These are phyloP conservation scores for Rhagoletis pomonella DNA, from an alignment of 1,140 invertebrate species.

Conservation along the genomic window DNA sequence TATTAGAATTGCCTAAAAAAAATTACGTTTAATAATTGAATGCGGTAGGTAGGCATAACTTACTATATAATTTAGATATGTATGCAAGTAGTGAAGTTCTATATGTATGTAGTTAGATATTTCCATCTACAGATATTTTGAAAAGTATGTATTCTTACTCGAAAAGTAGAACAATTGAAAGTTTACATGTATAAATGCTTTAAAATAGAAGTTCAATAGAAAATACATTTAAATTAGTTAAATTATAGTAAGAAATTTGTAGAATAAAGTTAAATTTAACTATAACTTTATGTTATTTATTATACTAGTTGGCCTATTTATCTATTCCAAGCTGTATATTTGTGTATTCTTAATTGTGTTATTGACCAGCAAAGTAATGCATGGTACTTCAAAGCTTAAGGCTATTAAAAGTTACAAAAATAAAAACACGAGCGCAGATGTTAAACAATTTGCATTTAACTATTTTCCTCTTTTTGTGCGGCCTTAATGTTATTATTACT, in stretches of 20 bases:
- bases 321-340: background rate
- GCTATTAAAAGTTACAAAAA: background rate
- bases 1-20: too few species aligned
- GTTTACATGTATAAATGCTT: background rate
- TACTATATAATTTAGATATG: background rate
- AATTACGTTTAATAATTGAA: too few species aligned
- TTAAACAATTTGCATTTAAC: background rate
- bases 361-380: background rate
- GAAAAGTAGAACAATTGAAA: background rate
- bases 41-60: background rate
- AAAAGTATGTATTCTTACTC: background rate
- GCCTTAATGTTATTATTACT: too few species aligned
- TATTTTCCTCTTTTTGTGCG: constrained; percentile 7
- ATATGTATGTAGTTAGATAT: too few species aligned
- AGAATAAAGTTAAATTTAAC: too few species aligned
- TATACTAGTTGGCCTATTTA: too few species aligned
- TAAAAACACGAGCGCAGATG: background rate
- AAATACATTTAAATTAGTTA: background rate
- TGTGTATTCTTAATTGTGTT: background rate
- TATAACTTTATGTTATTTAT: too few species aligned
- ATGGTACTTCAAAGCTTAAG: background rate
- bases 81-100: background rate
- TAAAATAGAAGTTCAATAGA: background rate
- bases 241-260: too few species aligned
- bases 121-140: too few species aligned